phyloP scores from a whole-genome alignment of 2,797 vertebrate species.

The Brachyrhaphis roseni region DNA sequence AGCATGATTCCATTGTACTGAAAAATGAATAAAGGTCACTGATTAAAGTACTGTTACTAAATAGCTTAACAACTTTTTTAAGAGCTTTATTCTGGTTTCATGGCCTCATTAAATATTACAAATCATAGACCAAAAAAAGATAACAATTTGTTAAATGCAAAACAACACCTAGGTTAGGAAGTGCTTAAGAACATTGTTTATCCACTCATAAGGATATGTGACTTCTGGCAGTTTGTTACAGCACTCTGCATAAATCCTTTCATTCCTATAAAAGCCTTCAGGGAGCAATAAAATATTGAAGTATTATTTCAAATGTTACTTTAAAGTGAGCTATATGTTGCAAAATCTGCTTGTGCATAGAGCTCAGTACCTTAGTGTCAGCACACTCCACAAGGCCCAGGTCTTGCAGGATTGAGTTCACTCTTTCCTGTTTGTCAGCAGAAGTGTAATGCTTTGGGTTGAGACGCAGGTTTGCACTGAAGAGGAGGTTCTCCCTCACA shows the following conservation, averaged over 20 bases:
- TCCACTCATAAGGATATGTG: not conserved
- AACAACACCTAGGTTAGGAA: not conserved
- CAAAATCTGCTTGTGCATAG: not conserved
- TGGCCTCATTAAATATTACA: not conserved
- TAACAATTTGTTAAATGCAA: not conserved
- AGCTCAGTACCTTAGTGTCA: conserved; percentile 73
- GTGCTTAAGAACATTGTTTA: not conserved
- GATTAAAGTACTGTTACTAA: not conserved
- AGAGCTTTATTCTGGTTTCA: not conserved
- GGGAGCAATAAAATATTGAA: not conserved
- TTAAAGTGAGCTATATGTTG: not conserved
- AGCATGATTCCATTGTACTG: not conserved
- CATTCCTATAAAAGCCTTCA: not conserved
- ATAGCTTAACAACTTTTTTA: not conserved
- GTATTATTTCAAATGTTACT: not conserved
- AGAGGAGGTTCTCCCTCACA: conserved; percentile 82
- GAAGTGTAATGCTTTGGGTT: conserved; percentile 53
- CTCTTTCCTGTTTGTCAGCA: conserved; percentile 68
- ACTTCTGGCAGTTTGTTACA: not conserved
- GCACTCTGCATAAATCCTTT: not conserved
- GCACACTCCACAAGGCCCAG: conserved; percentile 79
- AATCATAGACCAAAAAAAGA: not conserved
- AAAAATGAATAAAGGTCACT: not conserved
- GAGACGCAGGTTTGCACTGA: conserved; percentile 83
- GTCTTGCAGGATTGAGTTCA: conserved; percentile 74